Evolutionary conservation across 64 coral and sea anemone genomes (phyloP).

Genomic region (Orbicella faveolata): DNA sequence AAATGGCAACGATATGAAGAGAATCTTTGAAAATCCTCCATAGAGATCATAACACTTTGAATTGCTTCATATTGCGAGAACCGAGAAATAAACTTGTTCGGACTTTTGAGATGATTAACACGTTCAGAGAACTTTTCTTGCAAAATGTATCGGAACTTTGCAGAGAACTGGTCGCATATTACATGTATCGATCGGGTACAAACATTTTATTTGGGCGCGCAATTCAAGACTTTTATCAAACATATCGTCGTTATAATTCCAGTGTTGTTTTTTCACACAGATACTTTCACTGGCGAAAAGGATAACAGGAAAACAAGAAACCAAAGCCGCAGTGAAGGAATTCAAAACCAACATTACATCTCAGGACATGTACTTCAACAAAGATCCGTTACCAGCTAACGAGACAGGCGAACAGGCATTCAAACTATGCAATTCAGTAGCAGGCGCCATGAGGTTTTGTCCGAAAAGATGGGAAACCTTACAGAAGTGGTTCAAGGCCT

Average conservation of each 20-base stretch:
- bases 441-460: conserved; percentile 45
- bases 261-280: background rate
- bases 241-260: background rate
- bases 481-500: conserved; percentile 56
- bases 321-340: conserved; percentile 19
- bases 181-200: background rate
- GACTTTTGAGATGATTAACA: too few relatives aligned
- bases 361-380: conserved; percentile 68
- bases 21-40: too few relatives aligned
- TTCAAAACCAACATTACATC: conserved; percentile 32
- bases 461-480: conserved; percentile 59
- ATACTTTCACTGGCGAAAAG: conserved; percentile 27
- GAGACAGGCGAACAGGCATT: conserved; percentile 2
- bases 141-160: too few relatives aligned
- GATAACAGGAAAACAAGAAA: conserved; percentile 39
- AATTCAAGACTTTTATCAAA: background rate
- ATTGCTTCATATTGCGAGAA: too few relatives aligned
- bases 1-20: too few relatives aligned
- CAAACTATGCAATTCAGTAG: conserved; percentile 19
- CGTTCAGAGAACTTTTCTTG: too few relatives aligned
- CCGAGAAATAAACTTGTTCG: too few relatives aligned
- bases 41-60: too few relatives aligned
- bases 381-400: conserved; percentile 46
- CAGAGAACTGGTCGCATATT: too few relatives aligned
- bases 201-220: background rate